Evolutionary conservation across 2,888 invertebrate genomes (phyloP), one percentile per base, ranked within the genome.

Genomic region (Pterostichus niger): DNA sequence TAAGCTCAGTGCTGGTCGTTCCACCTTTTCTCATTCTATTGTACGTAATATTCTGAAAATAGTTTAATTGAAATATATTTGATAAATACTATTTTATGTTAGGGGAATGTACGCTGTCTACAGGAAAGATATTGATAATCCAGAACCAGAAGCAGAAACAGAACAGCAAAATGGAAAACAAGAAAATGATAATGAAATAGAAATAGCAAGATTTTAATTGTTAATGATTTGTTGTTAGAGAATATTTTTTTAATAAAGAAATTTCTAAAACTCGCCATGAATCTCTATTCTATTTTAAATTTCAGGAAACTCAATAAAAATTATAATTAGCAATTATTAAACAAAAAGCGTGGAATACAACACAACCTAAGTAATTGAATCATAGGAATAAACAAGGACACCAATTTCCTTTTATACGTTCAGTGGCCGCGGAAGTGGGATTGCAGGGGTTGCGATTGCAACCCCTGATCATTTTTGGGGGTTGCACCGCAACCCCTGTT

Each of bases 101-200:
- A 77, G 77, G 44, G 59, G 40, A 1, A 77, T 77, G 77, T 77
- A 77, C 24, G 11, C 59, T 9, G n/a, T 77, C 13, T 44, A 77
- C 24, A 56, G 40, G 40, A 31, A 77, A 35, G 77, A 77, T 77
- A 6, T 56, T 13, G 77, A 77, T n/a, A 73, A 44, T 46, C 24
- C 44, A 5, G 56, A 77, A 56, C 15, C 64, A 31, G 33, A 64
- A 64, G 40, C 33, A 3, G 56, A 59, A 59, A 2, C 9, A 44
- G 17, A 71, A 44, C 44, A 71, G 17, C 17, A 44, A 71, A 71
- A 71, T 17, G 44, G 17, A 2, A 24, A 24, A 33, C 59, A 59
- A 6, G 13, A 64, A 35, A 64, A 64, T 64, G 35, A 13, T 33
- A 35, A 35, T 40, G 64, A 64, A 7, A 64, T 64, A n/a, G 64